phyloP scores from a whole-genome alignment of 2,113 vertebrate genomes.

The Pelodiscus sinensis region DNA sequence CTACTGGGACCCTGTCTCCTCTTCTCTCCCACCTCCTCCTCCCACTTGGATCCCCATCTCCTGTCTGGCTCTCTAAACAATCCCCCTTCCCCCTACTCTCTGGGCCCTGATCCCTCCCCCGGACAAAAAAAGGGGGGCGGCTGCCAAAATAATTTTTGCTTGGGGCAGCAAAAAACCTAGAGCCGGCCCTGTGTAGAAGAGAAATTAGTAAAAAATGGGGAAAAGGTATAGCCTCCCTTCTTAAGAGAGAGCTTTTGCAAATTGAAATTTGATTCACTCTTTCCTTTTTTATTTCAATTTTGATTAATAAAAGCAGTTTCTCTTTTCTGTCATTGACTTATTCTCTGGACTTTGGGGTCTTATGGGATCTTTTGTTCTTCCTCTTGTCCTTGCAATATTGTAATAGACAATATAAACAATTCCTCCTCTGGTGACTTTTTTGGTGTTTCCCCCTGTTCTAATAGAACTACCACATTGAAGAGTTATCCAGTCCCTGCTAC shows the following conservation, averaged over 20 bases:
- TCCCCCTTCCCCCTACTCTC: no score
- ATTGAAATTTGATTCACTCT: background rate
- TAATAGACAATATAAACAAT: background rate
- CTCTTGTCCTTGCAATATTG: background rate
- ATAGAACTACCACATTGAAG: background rate
- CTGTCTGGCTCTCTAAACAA: no score
- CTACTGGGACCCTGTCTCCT: no score
- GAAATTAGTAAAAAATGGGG: background rate
- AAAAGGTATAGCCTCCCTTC: background rate
- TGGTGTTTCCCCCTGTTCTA: background rate
- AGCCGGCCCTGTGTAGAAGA: background rate
- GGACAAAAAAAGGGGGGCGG: no score
- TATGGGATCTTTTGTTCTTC: background rate
- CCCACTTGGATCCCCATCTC: no score
- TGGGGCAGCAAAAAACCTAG: no score
- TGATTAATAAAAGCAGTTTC: background rate
- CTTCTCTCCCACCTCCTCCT: no score
- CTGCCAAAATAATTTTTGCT: no score
- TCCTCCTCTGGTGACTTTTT: no score
- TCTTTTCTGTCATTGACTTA: conserved; percentile 39
- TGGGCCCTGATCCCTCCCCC: no score
- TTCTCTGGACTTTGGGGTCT: background rate
- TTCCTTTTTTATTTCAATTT: no score
- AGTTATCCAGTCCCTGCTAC: background rate
- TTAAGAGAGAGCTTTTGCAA: conserved; percentile 6